Evolutionary conservation across 2,113 vertebrate genomes (phyloP).

Genomic region (Dasyprocta punctata): DNA sequence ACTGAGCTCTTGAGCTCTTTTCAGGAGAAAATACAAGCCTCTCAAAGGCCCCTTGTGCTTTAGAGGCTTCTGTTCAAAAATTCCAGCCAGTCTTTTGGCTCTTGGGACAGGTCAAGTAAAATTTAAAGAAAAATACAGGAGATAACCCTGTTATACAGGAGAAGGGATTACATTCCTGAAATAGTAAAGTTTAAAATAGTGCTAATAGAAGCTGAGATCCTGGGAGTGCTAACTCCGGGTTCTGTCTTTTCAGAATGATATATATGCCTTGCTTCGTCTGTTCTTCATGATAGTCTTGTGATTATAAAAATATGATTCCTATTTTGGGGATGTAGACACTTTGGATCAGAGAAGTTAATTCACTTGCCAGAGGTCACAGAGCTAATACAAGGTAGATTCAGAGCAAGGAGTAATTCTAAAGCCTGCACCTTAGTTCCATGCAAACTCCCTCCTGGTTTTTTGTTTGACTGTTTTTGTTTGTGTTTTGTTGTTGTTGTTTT

Average conservation of each 20-base stretch:
- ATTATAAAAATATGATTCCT: background rate
- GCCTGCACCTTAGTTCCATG: rapidly evolving
- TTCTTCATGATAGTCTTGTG: background rate
- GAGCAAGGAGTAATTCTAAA: background rate
- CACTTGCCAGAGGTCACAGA: background rate
- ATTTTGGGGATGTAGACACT: background rate
- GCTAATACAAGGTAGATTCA: background rate
- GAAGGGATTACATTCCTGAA: background rate
- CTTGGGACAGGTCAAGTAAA: background rate
- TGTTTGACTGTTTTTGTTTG: background rate
- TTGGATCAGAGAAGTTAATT: background rate
- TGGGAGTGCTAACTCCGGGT: background rate
- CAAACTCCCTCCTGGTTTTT: background rate
- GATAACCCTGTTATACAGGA: background rate
- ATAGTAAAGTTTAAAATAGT: background rate
- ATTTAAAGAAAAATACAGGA: background rate
- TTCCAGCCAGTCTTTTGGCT: background rate
- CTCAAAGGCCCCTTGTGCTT: background rate
- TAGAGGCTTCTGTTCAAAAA: background rate
- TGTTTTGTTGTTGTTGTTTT: too few species aligned
- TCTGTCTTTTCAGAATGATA: background rate
- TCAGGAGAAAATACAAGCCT: background rate
- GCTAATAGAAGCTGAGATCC: too few species aligned
- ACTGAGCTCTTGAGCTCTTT: too few species aligned
- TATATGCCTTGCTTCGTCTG: background rate